Base-by-base conservation (phyloP, 2,888 invertebrate species). In the Lobophora halterata region DNA sequence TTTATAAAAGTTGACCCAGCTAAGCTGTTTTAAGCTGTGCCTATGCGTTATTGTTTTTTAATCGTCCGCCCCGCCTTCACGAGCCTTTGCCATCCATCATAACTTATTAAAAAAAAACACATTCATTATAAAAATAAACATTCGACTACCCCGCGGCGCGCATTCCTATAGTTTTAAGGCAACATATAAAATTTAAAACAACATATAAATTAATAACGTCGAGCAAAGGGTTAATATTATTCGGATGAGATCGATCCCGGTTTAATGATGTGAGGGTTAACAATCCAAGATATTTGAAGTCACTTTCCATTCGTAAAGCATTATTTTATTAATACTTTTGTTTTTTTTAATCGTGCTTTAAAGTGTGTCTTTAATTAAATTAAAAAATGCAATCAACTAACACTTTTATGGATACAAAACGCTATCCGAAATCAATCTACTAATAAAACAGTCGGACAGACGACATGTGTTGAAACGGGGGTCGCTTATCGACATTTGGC, bases 31-130 rank as follows among this genome's bases (percentile, higher is more conserved):
- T 5, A 6, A 7, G 3, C 33, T 43, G 29, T n/a, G 72, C 59
- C 65, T 65, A 68, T 67, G 63, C 62, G 69, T 86, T 86, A 87
- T 86, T 83, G 86, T 87, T 82, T 85, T 86, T 79, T 86, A 87
- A 86, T 83, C 67, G 73, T 20, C 62, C 61, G 73, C 49, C 68
- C 82, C 81, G 78, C 80, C 80, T 74, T 71, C 63, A 58, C 62
- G 56, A 68, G 71, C 72, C 66, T 56, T 58, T 63, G 58, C 63
- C 79, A 85, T 85, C 79, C 74, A 83, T 86, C 86, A 85, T 74
- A 50, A 33, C 55, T 48, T 52, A 21, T 28, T 26, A 38, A 43
- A 43, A 47, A 42, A 43, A 25, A 13, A 19, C 18, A 25, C 11
- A 20, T 28, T 17, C 17, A 37, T 33, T 30, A 18, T 26, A 39